Conservation (phyloP, 2,113 vertebrate genomes). For the Poeciliopsis turrubarensis region DNA sequence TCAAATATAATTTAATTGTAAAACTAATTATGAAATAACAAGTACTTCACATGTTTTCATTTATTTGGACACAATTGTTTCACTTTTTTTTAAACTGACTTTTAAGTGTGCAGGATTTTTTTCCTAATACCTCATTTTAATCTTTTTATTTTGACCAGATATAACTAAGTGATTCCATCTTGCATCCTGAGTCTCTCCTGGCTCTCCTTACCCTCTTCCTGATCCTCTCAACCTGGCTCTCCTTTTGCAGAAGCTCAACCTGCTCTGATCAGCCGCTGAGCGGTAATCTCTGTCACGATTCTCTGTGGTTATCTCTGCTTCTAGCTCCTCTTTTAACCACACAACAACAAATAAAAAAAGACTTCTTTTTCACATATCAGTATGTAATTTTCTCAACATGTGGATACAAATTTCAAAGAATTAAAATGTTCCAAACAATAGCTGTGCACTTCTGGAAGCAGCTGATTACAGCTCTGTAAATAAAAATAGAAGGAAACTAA, state of each 20-base stretch:
- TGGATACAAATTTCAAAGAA: neutral
- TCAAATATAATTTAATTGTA: too few species aligned
- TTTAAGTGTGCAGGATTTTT: neutral
- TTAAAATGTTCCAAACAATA: neutral
- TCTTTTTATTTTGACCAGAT: neutral
- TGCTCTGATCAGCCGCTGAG: neutral
- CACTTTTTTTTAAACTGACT: too few species aligned
- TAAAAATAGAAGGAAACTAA: neutral
- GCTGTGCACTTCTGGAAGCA: neutral
- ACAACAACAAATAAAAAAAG: neutral
- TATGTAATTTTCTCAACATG: neutral
- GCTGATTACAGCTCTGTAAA: neutral
- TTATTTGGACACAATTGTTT: too few species aligned
- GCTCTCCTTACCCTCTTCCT: neutral
- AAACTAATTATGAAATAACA: too few species aligned
- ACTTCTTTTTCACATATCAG: neutral
- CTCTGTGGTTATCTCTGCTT: neutral
- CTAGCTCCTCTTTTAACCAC: neutral
- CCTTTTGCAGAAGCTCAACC: neutral
- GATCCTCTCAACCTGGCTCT: constrained; percentile 1
- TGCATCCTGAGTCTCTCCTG: neutral
- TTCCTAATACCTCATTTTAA: neutral
- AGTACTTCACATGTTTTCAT: too few species aligned
- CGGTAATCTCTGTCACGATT: constrained; percentile 1
- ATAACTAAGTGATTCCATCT: neutral